Evolutionary conservation across 2,888 invertebrate species (phyloP).

Genomic region (Ariolimax columbianus): DNA sequence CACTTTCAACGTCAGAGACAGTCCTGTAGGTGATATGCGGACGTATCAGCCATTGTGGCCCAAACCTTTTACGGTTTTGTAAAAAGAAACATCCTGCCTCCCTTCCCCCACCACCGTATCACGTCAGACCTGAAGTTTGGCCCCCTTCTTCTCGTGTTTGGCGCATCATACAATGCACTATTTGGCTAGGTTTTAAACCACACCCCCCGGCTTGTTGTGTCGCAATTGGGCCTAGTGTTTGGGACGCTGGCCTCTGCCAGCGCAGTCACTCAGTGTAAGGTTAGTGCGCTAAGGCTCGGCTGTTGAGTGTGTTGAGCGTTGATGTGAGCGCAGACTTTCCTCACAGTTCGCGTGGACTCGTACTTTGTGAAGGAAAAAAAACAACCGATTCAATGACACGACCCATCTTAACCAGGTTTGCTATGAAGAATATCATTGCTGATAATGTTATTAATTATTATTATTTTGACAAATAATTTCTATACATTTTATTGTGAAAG

Average conservation of each 20-base stretch:
- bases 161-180: slow-evolving; percentile 40
- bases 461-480: too few relatives aligned
- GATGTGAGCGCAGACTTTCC: background rate
- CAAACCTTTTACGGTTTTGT: background rate
- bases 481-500: too few relatives aligned
- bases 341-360: background rate
- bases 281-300: background rate
- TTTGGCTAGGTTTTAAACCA: slow-evolving; percentile 10
- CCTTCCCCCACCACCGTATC: background rate
- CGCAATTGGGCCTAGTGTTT: slow-evolving; percentile 8
- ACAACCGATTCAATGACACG: background rate
- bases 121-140: background rate
- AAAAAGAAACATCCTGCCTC: background rate
- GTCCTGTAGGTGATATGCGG: too few relatives aligned
- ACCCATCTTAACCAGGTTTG: background rate
- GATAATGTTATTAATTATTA: background rate
- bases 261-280: slow-evolving; percentile 16
- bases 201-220: background rate
- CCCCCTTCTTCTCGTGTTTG: slow-evolving; percentile 3
- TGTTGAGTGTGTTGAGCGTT: background rate
- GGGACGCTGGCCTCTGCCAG: background rate
- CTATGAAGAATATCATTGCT: background rate
- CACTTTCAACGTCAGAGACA: too few relatives aligned
- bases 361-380: background rate
- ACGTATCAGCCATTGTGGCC: too few relatives aligned